A percentile compares a stretch with the other conserved stretches of the same genome.
phyloP scores from a whole-genome alignment of 2,888 invertebrate genomes.

The Gryllus longicercus region DNA sequence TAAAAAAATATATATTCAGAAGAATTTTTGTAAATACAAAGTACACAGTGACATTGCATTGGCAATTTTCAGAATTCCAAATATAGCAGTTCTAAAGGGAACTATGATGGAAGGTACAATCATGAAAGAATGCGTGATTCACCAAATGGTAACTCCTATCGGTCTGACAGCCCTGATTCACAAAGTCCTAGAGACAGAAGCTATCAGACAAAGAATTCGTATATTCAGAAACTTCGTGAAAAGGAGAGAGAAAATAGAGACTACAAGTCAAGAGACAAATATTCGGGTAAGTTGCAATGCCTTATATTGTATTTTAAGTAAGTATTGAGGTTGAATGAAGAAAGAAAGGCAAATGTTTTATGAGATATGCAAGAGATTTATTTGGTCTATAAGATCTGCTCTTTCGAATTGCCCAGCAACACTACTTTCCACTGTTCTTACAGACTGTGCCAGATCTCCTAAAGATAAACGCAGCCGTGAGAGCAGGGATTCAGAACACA shows the following conservation, averaged over 20 bases:
- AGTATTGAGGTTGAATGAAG: background rate
- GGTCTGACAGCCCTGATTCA: constrained; percentile 71
- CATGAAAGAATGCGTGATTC: constrained; percentile 61
- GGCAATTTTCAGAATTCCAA: constrained; percentile 64
- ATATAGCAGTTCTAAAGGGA: constrained; percentile 74
- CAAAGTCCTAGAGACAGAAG: constrained; percentile 59
- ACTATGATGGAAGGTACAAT: constrained; percentile 52
- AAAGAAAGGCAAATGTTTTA: background rate
- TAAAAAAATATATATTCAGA: no score
- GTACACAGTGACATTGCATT: background rate
- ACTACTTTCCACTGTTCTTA: constrained; percentile 39
- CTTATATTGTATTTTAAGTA: background rate
- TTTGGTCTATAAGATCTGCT: no score
- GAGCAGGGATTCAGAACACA: constrained; percentile 73
- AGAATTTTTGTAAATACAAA: no score
- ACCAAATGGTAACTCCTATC: constrained; percentile 69
- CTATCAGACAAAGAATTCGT: constrained; percentile 61
- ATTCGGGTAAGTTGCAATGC: constrained; percentile 63
- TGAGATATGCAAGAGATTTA: background rate
- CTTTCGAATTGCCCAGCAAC: no score
- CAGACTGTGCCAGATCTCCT: constrained; percentile 66
- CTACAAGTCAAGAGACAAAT: constrained; percentile 83
- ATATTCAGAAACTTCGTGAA: constrained; percentile 63
- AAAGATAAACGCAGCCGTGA: constrained; percentile 77
- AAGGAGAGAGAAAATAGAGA: constrained; percentile 88